These are phyloP conservation scores for Parapristionchus giblindavisi DNA, from an alignment of 2,888 invertebrate genomes.

Conservation along the genomic window DNA sequence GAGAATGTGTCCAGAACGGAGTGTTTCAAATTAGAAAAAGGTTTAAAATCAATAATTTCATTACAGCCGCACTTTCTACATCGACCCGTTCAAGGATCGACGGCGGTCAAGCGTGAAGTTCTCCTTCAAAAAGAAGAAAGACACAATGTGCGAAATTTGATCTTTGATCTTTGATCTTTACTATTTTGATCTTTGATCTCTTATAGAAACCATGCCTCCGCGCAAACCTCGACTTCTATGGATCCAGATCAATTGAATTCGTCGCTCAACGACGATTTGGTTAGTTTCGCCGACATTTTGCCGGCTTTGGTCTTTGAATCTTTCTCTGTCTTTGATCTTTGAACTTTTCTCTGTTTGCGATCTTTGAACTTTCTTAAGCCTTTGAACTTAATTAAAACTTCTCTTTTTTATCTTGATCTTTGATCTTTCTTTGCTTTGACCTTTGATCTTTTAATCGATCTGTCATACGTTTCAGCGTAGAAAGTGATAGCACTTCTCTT, in stretches of 20 bases:
- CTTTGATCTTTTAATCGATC: too few species aligned
- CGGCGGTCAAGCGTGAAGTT: neutral
- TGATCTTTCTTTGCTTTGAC: too few species aligned
- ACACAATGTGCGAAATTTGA: slow-evolving; percentile 4
- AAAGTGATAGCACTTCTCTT: slow-evolving; percentile 27
- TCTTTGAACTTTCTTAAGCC: too few species aligned
- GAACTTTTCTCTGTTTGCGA: too few species aligned
- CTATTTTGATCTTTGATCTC: neutral
- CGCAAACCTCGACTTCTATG: slow-evolving; percentile 25
- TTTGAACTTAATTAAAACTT: too few species aligned
- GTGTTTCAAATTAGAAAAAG: too few species aligned
- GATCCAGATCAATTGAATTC: neutral
- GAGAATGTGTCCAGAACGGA: too few species aligned
- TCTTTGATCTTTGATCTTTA: neutral
- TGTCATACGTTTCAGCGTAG: slow-evolving; percentile 11
- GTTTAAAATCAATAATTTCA: neutral
- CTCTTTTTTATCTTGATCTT: too few species aligned
- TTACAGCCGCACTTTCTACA: slow-evolving; percentile 10
- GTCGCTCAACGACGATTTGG: slow-evolving; percentile 3
- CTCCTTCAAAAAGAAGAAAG: slow-evolving; percentile 19
- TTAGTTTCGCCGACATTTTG: neutral
- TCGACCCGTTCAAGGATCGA: slow-evolving; percentile 17
- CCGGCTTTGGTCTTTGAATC: too few species aligned
- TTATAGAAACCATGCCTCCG: slow-evolving; percentile 27
- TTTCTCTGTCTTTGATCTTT: too few species aligned